These are phyloP conservation scores for Metopolophium dirhodum DNA, from an alignment of 1,140 invertebrate species.

Conservation along the genomic window DNA sequence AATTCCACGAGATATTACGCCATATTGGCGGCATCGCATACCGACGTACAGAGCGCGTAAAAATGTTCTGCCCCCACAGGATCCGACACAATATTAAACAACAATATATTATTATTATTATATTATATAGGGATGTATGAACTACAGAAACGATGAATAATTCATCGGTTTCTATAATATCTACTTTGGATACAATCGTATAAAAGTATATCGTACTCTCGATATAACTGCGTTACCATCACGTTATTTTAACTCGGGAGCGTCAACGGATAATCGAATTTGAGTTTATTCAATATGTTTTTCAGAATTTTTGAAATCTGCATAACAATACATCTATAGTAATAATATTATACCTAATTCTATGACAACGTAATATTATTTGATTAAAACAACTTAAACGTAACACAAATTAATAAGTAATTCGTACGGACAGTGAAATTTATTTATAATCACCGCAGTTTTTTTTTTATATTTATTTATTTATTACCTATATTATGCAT, in stretches of 20 bases:
- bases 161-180: background rate
- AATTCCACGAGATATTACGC: background rate
- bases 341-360: background rate
- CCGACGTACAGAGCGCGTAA: background rate
- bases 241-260: background rate
- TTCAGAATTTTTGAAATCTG: background rate
- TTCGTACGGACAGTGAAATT: background rate
- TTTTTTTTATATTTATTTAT: background rate
- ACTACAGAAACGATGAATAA: background rate
- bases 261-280: background rate
- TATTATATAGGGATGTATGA: background rate
- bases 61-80: background rate
- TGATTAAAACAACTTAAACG: background rate
- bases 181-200: background rate
- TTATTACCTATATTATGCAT: background rate
- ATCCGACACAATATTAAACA: background rate
- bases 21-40: background rate
- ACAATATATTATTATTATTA: background rate
- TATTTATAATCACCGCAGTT: background rate
- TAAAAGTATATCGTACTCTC: background rate
- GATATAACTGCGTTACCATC: background rate
- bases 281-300: conserved; percentile 7
- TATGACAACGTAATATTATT: background rate
- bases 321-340: background rate
- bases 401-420: background rate